These are phyloP conservation scores for Aegithalos caudatus DNA, from an alignment of 2,113 vertebrate species.

Conservation along the genomic window DNA sequence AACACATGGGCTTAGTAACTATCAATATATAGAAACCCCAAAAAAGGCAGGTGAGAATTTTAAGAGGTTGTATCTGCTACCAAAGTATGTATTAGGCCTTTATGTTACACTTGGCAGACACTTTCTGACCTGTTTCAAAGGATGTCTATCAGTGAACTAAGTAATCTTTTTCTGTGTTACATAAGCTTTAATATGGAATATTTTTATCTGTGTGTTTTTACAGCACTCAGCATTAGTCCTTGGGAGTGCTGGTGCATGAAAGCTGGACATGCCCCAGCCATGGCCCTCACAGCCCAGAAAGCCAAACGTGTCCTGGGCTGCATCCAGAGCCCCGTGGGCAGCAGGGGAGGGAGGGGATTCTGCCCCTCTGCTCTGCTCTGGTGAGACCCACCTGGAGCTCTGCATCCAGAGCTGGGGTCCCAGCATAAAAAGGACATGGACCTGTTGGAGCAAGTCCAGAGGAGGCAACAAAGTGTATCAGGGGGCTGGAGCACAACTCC, in stretches of 20 bases:
- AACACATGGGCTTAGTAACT: not conserved
- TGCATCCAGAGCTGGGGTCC: not conserved
- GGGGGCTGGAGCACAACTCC: not conserved
- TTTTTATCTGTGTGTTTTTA: not conserved
- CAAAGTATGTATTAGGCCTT: not conserved
- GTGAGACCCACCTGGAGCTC: not conserved
- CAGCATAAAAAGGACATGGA: accelerated
- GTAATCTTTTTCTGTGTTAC: not conserved
- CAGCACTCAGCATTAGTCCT: not conserved
- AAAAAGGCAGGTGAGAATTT: not conserved
- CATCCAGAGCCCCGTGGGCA: not conserved
- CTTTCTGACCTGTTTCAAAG: not conserved
- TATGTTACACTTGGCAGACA: not conserved
- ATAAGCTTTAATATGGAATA: not conserved
- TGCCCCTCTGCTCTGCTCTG: not conserved
- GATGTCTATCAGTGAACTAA: not conserved
- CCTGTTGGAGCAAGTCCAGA: accelerated
- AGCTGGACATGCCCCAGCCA: accelerated
- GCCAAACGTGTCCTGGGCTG: not conserved
- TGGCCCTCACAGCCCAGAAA: not conserved
- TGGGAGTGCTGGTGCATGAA: not conserved
- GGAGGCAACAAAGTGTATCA: not conserved
- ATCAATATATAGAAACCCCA: not conserved
- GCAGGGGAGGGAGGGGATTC: not conserved
- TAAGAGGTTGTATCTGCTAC: not conserved